Evolutionary conservation across 1,140 invertebrate genomes (phyloP).

Genomic region (Leptinotarsa undecemlineata): DNA sequence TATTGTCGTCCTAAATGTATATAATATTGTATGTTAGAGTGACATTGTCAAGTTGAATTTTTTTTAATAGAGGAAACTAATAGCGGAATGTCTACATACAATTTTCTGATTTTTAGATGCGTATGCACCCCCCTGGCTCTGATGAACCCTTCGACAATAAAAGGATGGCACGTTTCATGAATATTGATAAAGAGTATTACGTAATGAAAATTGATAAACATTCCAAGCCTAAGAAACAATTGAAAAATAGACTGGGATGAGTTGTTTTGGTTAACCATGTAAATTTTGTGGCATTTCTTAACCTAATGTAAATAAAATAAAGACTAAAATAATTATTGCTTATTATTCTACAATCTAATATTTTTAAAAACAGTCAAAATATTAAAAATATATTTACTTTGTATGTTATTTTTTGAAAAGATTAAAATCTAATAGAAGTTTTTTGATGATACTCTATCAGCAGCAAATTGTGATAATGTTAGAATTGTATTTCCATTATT

Average conservation of each 20-base stretch:
- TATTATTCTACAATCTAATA: too few relatives aligned
- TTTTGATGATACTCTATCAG: conserved; percentile 37
- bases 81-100: neutral
- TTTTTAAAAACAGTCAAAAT: neutral
- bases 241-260: conserved; percentile 20
- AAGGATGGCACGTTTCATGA: conserved; percentile 58
- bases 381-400: neutral
- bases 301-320: too few relatives aligned
- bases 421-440: conserved; percentile 28
- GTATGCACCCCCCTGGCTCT: conserved; percentile 66
- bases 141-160: conserved; percentile 59
- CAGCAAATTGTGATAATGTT: conserved; percentile 36
- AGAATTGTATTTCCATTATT: conserved; percentile 28
- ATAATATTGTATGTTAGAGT: neutral
- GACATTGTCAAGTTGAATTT: neutral
- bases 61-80: neutral
- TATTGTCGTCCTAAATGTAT: too few relatives aligned
- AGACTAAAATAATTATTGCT: too few relatives aligned
- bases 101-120: conserved; percentile 59
- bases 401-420: neutral
- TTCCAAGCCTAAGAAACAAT: conserved; percentile 11
- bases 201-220: conserved; percentile 44
- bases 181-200: conserved; percentile 54
- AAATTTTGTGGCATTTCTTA: neutral
- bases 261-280: neutral